Base-by-base conservation (phyloP, 2,797 vertebrate genomes). In the Sebastes taczanowskii region DNA sequence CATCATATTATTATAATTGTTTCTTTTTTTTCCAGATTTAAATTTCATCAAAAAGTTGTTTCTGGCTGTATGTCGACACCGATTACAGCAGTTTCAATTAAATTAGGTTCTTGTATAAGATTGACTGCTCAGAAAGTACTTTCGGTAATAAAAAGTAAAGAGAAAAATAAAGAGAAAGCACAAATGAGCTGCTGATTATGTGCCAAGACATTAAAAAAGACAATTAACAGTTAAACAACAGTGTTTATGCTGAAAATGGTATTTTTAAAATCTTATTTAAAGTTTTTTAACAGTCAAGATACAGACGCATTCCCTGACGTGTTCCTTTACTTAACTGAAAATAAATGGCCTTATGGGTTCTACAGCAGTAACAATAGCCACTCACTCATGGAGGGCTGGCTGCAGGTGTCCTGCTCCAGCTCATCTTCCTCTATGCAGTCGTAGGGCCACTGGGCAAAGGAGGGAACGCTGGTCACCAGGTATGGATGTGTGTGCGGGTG, bases 351-450 rank as follows among this genome's bases (percentile, higher is more conserved):
- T 22, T 29, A 4, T 16, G 18, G 10, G 6, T 38, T 60, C 14
- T 42, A 71, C 8, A 29, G 18, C 22, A n/a, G 9, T 1, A 63
- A 11, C 6, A 55, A 29, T 1, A 29, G 9, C 10, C 7, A 92
- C 95, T 95, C 84, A 96, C 95, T 87, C 86, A 95, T 95, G 10
- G 95, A 96, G 27, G 96, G 93, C 84, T 95, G 96, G 32, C 94
- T 92, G 30, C 92, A 90, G 0, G 68, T 74, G 69, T 97, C 96
- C 68, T 96, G 95, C 87, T 97, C 96, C 84, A 96, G 89, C 85
- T 97, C 96, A 5, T 96, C 97, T 82, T 97, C 96, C 84, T 96
- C 94, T 13, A 97, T 96, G 89, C 96, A 96, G 88, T 96, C 94
- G 1, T 95, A 95, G 0, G 96, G 95, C 95, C 96, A 96, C 88